These are phyloP conservation scores for Muntiacus reevesi DNA, from an alignment of 2,113 vertebrate species.

Conservation along the genomic window DNA sequence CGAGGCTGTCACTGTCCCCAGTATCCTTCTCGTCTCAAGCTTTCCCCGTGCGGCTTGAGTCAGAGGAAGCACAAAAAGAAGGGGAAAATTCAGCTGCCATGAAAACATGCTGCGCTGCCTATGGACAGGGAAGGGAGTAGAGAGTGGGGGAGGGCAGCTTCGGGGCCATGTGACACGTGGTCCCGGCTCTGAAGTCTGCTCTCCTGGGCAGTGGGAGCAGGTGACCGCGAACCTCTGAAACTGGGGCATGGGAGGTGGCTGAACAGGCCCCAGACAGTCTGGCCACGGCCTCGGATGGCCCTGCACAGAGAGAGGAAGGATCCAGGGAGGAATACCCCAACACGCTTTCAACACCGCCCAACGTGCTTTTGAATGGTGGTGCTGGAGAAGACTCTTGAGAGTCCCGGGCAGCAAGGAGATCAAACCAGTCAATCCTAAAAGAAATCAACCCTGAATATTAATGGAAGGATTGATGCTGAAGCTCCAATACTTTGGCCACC, in stretches of 20 bases:
- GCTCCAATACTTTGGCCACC: background rate
- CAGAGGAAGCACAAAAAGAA: background rate
- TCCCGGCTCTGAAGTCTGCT: background rate
- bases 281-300: fast-evolving
- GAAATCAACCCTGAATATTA: background rate
- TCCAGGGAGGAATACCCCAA: background rate
- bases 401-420: background rate
- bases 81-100: fast-evolving
- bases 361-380: background rate
- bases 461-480: background rate
- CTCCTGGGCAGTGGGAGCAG: background rate
- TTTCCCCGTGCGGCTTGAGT: fast-evolving
- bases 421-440: background rate
- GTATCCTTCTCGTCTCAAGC: no score
- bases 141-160: background rate
- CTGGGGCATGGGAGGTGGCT: background rate
- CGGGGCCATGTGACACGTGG: fast-evolving
- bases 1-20: background rate
- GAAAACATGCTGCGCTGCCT: background rate
- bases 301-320: fast-evolving
- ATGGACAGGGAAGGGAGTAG: no score
- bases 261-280: background rate
- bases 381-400: background rate
- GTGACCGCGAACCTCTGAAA: background rate
- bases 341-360: background rate